Conservation (phyloP, 2,797 vertebrate genomes). For the Enteromius viviparus region DNA sequence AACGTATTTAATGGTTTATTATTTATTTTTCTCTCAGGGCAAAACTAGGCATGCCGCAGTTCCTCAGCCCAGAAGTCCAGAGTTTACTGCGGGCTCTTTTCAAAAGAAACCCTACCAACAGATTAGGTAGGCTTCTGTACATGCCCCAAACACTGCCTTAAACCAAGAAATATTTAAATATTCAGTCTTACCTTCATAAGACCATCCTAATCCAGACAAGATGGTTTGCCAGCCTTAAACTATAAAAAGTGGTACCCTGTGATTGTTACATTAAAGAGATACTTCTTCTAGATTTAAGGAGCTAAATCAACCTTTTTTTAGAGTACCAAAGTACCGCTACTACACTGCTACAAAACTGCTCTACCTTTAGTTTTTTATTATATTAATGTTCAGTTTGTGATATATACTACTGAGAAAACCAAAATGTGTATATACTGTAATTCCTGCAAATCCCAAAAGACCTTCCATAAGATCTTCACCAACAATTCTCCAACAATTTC, state of each 20-base stretch:
- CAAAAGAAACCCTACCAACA: conserved; percentile 94
- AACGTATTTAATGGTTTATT: conserved; percentile 11
- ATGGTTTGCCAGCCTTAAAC: not conserved
- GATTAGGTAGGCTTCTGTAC: conserved; percentile 81
- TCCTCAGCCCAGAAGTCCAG: conserved; percentile 93
- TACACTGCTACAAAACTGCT: not conserved
- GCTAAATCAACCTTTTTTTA: not conserved
- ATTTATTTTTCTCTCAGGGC: conserved; percentile 78
- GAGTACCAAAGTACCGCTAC: not conserved
- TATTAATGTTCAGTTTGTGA: not conserved
- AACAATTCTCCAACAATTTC: not conserved
- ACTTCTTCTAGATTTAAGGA: not conserved
- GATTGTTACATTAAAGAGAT: not conserved
- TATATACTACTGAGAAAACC: not conserved
- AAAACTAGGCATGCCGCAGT: conserved; percentile 97
- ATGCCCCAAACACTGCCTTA: not conserved
- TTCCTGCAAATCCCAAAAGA: not conserved
- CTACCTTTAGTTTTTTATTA: not conserved
- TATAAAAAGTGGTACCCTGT: not conserved
- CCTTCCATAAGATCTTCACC: not conserved
- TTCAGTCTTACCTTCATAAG: not conserved
- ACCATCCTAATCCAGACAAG: not conserved
- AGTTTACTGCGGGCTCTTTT: conserved; percentile 94
- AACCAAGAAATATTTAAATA: not conserved
- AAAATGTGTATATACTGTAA: not conserved